A percentile compares a stretch with the other conserved stretches of the same genome.
These are phyloP conservation scores for Zaprionus nigranus DNA, from an alignment of 1,140 invertebrate species.

Conservation along the genomic window DNA sequence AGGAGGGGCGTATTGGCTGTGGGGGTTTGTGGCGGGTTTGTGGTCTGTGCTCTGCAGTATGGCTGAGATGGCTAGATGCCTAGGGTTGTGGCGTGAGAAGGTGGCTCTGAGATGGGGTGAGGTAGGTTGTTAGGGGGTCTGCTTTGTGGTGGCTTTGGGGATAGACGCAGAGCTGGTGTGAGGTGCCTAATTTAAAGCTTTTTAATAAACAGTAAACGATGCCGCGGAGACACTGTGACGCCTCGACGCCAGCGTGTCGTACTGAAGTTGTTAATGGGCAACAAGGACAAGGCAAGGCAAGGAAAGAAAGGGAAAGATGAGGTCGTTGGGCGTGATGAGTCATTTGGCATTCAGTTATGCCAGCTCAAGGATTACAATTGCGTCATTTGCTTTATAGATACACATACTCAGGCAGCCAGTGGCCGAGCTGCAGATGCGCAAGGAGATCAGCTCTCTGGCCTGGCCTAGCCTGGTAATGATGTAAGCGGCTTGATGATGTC, in stretches of 20 bases:
- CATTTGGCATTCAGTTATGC: slow-evolving; percentile 57
- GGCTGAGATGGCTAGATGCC: no score
- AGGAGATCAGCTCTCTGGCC: slow-evolving; percentile 11
- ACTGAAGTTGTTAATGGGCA: slow-evolving; percentile 66
- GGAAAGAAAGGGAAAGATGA: slow-evolving; percentile 13
- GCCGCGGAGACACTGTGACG: slow-evolving; percentile 39
- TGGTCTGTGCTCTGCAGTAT: no score
- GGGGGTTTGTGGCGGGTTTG: not conserved
- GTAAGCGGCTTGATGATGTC: slow-evolving; percentile 55
- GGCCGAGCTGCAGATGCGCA: not conserved
- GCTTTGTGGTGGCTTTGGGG: not conserved
- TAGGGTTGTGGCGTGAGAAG: no score
- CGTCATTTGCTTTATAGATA: slow-evolving; percentile 49
- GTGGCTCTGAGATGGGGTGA: not conserved
- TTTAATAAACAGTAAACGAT: slow-evolving; percentile 51
- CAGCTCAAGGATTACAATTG: slow-evolving; percentile 70
- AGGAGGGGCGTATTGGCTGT: not conserved
- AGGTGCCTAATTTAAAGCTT: slow-evolving; percentile 44
- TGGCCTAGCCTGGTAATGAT: not conserved
- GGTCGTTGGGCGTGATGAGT: slow-evolving; percentile 56
- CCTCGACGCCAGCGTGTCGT: slow-evolving; percentile 48
- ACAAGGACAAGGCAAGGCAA: slow-evolving; percentile 56
- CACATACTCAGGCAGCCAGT: slow-evolving; percentile 1
- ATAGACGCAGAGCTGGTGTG: not conserved
- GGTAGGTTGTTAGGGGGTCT: not conserved